phyloP scores from a whole-genome alignment of 1,140 invertebrate genomes.

The Tigriopus japonicus region DNA sequence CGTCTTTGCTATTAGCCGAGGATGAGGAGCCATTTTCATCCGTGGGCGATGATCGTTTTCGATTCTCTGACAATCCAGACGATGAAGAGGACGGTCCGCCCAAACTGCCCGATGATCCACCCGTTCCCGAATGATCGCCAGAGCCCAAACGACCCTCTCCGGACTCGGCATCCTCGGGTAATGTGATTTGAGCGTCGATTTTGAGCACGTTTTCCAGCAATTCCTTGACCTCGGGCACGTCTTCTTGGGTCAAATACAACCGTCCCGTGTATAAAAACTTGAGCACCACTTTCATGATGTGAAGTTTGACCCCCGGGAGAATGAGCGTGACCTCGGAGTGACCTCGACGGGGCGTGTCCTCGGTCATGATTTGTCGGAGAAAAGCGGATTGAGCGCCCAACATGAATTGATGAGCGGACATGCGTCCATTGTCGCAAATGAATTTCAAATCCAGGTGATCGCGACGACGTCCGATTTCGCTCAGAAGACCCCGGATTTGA shows the following conservation, averaged over 20 bases:
- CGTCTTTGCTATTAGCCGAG: too few species aligned
- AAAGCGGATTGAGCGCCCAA: conserved; percentile 2
- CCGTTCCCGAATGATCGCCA: too few species aligned
- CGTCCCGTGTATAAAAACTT: not conserved
- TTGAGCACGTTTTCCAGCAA: not conserved
- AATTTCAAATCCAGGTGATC: not conserved
- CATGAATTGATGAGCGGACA: not conserved
- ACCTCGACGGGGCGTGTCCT: not conserved
- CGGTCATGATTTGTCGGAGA: not conserved
- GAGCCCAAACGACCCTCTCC: too few species aligned
- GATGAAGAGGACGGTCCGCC: too few species aligned
- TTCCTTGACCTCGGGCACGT: not conserved
- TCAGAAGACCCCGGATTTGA: not conserved
- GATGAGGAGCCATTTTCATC: too few species aligned
- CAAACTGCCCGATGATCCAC: too few species aligned
- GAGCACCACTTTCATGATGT: conserved; percentile 5
- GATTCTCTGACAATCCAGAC: too few species aligned
- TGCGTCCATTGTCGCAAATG: not conserved
- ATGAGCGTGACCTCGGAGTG: not conserved
- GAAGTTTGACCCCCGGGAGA: not conserved
- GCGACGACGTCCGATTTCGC: not conserved
- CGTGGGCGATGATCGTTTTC: too few species aligned
- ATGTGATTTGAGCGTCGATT: not conserved
- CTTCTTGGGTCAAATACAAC: not conserved
- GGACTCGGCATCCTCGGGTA: not conserved